These are phyloP conservation scores for Strigamia transsilvanica DNA, from an alignment of 2,888 invertebrate genomes.

Conservation along the genomic window DNA sequence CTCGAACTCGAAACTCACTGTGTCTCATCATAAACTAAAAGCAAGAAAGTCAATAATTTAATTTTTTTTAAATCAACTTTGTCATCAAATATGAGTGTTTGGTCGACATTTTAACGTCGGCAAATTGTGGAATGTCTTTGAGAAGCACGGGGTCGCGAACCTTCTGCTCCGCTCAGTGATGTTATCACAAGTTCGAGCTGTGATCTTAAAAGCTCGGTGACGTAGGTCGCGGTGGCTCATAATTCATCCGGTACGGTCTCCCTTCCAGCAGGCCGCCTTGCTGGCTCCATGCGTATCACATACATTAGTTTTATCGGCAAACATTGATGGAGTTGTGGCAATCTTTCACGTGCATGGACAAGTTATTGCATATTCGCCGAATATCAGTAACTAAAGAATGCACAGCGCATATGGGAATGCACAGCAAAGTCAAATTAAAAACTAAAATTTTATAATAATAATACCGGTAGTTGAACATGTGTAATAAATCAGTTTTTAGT, in stretches of 20 bases:
- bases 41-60: too few species aligned
- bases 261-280: not conserved
- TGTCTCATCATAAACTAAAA: too few species aligned
- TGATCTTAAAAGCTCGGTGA: constrained; percentile 38
- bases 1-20: too few species aligned
- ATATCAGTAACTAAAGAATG: not conserved
- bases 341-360: not conserved
- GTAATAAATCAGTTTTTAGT: too few species aligned
- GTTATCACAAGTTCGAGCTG: constrained; percentile 16
- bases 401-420: too few species aligned
- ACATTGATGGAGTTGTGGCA: constrained; percentile 27
- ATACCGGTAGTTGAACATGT: too few species aligned
- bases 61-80: too few species aligned
- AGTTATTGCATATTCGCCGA: not conserved
- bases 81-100: too few species aligned
- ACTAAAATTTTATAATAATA: too few species aligned
- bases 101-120: not conserved
- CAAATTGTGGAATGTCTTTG: constrained; percentile 13
- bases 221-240: constrained; percentile 27
- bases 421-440: too few species aligned
- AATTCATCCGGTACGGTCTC: constrained; percentile 2
- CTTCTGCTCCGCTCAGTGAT: not conserved
- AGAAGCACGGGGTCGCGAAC: constrained; percentile 11
- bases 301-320: constrained; percentile 27
- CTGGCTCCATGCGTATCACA: constrained; percentile 32